Conservation (phyloP, 2,888 invertebrate genomes). For the Perizoma flavofasciatum region DNA sequence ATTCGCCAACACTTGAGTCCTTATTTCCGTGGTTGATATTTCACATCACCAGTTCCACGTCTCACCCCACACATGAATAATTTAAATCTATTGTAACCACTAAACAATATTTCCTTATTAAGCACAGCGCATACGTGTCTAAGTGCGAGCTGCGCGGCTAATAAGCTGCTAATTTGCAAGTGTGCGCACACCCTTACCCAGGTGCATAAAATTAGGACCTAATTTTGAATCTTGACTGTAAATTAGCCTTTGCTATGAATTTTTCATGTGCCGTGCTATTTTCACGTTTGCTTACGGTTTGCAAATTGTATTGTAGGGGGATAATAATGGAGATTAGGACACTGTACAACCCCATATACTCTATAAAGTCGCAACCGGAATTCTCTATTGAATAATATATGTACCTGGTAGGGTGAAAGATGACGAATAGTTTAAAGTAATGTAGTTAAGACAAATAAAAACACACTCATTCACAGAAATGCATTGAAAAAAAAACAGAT, state of each 20-base stretch:
- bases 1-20: too few relatives aligned
- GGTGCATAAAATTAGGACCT: slow-evolving; percentile 70
- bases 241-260: slow-evolving; percentile 57
- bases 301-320: slow-evolving; percentile 2
- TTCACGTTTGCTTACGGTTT: slow-evolving; percentile 28
- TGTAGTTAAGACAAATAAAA: too few relatives aligned
- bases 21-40: too few relatives aligned
- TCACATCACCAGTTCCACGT: background rate
- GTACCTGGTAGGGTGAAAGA: too few relatives aligned
- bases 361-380: too few relatives aligned
- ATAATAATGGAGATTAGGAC: background rate
- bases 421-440: too few relatives aligned
- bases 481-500: too few relatives aligned
- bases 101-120: slow-evolving; percentile 23
- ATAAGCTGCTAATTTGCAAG: slow-evolving; percentile 67
- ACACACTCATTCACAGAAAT: too few relatives aligned
- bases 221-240: slow-evolving; percentile 55
- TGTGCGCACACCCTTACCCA: slow-evolving; percentile 54
- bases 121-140: slow-evolving; percentile 54
- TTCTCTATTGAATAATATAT: too few relatives aligned
- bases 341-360: too few relatives aligned
- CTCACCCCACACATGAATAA: slow-evolving; percentile 24
- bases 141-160: slow-evolving; percentile 53
- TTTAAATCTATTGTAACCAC: slow-evolving; percentile 19
- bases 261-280: slow-evolving; percentile 58